Conservation (phyloP, 2,113 vertebrate genomes). For the Leptocoma aspasia region DNA sequence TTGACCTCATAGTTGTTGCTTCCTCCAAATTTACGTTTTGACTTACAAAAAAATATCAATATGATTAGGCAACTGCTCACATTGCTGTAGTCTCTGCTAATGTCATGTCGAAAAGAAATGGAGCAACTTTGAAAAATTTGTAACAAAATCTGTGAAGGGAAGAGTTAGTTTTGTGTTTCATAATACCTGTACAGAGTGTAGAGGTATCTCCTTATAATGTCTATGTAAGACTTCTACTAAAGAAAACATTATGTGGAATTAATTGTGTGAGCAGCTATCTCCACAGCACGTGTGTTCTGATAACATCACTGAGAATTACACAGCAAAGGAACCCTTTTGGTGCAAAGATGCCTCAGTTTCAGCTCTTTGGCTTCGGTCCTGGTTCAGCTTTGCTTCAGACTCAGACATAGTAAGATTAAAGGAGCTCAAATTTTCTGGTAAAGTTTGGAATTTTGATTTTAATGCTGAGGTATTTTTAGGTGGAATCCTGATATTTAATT, state of each 20-base stretch:
- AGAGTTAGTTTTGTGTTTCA: not conserved
- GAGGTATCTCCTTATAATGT: not conserved
- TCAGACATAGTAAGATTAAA: not conserved
- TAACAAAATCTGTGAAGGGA: not conserved
- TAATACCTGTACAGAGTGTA: not conserved
- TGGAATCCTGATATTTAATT: not conserved
- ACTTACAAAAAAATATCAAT: not conserved
- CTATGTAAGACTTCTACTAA: not conserved
- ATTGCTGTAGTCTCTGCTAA: not conserved
- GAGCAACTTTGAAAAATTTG: not conserved
- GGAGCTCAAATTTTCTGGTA: not conserved
- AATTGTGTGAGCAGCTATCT: not conserved
- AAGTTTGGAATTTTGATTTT: not conserved
- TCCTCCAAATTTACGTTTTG: not conserved
- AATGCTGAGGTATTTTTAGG: not conserved
- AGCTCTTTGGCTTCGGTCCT: not conserved
- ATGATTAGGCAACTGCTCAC: not conserved
- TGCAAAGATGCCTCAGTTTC: not conserved
- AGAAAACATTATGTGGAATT: not conserved
- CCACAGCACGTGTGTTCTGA: not conserved
- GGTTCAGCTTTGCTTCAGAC: not conserved
- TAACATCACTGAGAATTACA: not conserved
- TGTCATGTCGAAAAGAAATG: not conserved
- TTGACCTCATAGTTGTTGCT: not conserved
- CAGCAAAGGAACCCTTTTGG: not conserved